Base-by-base conservation (phyloP, 2,113 vertebrate genomes). In the Hemibagrus wyckioides region DNA sequence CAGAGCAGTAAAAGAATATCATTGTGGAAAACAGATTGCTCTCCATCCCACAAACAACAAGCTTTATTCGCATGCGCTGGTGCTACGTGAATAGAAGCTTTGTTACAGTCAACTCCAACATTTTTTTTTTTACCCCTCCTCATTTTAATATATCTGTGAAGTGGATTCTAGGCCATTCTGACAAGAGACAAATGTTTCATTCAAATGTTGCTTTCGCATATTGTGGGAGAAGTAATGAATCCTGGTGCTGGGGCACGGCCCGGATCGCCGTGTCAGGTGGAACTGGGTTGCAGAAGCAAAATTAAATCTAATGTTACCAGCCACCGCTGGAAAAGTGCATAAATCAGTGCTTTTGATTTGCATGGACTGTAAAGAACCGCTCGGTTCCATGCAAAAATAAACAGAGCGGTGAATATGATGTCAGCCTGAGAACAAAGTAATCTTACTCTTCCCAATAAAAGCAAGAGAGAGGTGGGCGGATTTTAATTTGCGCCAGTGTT, bases 111-210 rank as follows among this genome's bases (percentile, higher is more conserved):
- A 87, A 86, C 87, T 80, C 71, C 69, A 90, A 90, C 86, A 85
- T 69, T 80, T 85, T 71, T 75, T 71, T 77, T 54, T 52, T 56
- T 23, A 56, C 10, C 63, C 85, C 89, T 86, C 90, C 91, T 65
- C 36, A 80, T 85, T 87, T 88, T 86, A 85, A 89, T 92, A 93
- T 85, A 89, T 94, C 92, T 92, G 90, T 92, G 91, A 86, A 93
- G 92, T 91, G 96, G 97, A 97, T 93, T 92, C 94, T 96, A 93
- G 94, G 91, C 93, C 89, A 93, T 96, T 96, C 95, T 98, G 98
- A 98, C 97, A 99, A 93, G 94, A 98, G 98, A 99, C 97, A 97
- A 97, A 99, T 98, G 98, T 97, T 97, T 99, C 97, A 98, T 98
- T 99, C 97, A 97, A 97, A 99, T 97, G 96, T 96, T 96, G 95